Evolutionary conservation across 1,140 invertebrate species (phyloP), one percentile per base, ranked within the genome.

Genomic region (Heliconius melpomene): DNA sequence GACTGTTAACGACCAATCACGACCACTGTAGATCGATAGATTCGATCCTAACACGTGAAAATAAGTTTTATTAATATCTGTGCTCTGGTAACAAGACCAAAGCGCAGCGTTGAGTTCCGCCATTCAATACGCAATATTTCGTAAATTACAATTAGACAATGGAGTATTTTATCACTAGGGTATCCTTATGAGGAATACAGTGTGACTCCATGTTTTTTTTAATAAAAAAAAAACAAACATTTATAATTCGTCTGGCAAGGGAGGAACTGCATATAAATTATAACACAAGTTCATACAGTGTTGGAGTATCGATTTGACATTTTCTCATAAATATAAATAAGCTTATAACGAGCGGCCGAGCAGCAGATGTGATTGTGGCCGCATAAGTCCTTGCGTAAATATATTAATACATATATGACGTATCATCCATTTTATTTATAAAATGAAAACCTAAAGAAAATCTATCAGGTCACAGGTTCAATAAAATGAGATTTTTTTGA

Each of bases 321-420:
- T 66, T 66, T 66, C 60, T 66, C 60, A 66, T 66, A 66, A 66
- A 66, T 66, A 66, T 66, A 66, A 66, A 66, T 66, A 66, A 29
- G 60, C 60, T 66, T 66, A 66, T 23, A 29, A 11, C 60, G 26
- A 66, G 60, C 60, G 60, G 60, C 60, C 60, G 60, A 66, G 23
- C 60, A 29, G 23, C 60, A 66, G 60, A 66, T 66, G 60, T 66
- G 23, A 66, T 66, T 26, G 60, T 66, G 60, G 23, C 23, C 23
- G 60, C 60, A 66, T 66, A 29, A 66, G 60, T 66, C 60, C 60
- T 66, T 66, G 60, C 23, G 26, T 66, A 66, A 66, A 66, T 66
- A 13, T 66, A 66, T 29, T 29, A 13, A 29, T 29, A 66, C n/a
- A 7, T 20, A 60, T 60, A 11, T 60, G 60, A 66, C 60, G 60